These are phyloP conservation scores for Megathymus violae DNA, from an alignment of 1,140 invertebrate species.

Conservation along the genomic window DNA sequence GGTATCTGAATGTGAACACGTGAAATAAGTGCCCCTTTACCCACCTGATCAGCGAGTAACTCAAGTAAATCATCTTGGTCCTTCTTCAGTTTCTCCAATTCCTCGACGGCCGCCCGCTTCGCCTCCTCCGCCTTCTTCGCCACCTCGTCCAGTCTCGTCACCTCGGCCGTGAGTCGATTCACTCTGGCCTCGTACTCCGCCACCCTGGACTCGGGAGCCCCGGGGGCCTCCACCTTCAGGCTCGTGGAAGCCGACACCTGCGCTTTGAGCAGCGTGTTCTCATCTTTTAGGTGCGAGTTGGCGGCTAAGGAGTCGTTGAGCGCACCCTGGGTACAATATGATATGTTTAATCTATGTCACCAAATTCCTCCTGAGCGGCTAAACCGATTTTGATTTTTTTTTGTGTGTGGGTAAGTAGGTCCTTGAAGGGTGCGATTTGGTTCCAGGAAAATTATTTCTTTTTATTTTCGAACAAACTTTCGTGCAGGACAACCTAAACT, in stretches of 20 bases:
- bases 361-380: no score
- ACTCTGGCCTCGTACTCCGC: constrained; percentile 43
- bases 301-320: constrained; percentile 89
- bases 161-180: constrained; percentile 38
- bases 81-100: constrained; percentile 90
- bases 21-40: constrained; percentile 4
- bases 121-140: constrained; percentile 42
- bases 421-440: no score
- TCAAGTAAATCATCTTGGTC: constrained; percentile 96
- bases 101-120: constrained; percentile 43
- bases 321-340: constrained; percentile 84
- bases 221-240: no score
- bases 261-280: constrained; percentile 94
- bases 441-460: no score
- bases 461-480: no score
- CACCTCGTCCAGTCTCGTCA: constrained; percentile 40
- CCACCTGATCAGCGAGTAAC: constrained; percentile 89
- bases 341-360: no score
- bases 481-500: no score
- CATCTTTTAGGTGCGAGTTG: constrained; percentile 92
- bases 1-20: no score
- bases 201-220: no score
- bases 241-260: constrained; percentile 84
- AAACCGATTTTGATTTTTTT: no score
- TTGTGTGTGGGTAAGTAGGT: no score